These are phyloP conservation scores for Bombus impatiens DNA, from an alignment of 1,140 invertebrate species.

Conservation along the genomic window DNA sequence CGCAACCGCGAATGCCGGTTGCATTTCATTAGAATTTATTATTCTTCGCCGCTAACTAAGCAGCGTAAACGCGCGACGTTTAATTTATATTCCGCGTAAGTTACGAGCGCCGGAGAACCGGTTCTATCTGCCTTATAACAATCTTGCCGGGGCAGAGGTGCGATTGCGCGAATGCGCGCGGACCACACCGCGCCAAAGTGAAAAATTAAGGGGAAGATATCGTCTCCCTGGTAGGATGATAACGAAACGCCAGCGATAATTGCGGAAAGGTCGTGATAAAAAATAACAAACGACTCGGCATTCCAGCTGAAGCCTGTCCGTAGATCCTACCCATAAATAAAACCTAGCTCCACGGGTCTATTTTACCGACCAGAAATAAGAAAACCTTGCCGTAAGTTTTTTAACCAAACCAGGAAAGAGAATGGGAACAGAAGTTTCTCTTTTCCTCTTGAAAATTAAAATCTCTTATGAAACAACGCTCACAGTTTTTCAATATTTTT, in stretches of 20 bases:
- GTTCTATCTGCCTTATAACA: conserved; percentile 23
- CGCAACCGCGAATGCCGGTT: conserved; percentile 4
- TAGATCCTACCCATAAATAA: conserved; percentile 31
- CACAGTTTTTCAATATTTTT: background rate
- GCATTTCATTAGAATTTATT: conserved; percentile 57
- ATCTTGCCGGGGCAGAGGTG: conserved; percentile 25
- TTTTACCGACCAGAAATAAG: background rate
- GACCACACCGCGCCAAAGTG: conserved; percentile 20
- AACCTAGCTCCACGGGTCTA: background rate
- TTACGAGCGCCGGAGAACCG: conserved; percentile 21
- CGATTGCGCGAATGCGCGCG: conserved; percentile 3
- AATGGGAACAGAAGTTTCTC: background rate
- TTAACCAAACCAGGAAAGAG: background rate
- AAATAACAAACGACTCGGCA: conserved; percentile 43
- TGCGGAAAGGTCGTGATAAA: conserved; percentile 45
- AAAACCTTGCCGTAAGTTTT: background rate
- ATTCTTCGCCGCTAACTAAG: conserved; percentile 51
- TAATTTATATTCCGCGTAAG: conserved; percentile 54
- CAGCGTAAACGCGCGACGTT: conserved; percentile 56
- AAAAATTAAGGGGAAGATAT: conserved; percentile 49
- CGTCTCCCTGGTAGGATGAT: background rate
- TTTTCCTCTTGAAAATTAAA: background rate
- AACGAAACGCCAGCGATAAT: conserved; percentile 42
- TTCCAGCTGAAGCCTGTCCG: conserved; percentile 21
- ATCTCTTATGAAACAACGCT: background rate